Conservation (phyloP, 2,888 invertebrate genomes). For the Rotaria sp. region DNA sequence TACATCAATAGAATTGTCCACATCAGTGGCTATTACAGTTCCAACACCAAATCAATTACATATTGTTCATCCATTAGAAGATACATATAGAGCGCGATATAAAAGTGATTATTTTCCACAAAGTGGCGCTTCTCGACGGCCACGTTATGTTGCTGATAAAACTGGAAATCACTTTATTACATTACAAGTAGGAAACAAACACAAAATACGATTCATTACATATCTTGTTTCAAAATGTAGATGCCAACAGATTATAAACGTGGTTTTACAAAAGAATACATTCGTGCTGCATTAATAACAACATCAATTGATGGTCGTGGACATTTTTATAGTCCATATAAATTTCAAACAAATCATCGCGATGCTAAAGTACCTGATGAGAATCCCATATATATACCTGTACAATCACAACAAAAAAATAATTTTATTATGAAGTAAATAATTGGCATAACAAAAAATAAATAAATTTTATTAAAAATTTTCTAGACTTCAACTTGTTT, state of each 20-base stretch:
- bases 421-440: background rate
- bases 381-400: background rate
- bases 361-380: background rate
- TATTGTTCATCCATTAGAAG: background rate
- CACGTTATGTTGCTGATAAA: background rate
- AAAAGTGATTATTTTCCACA: slow-evolving; percentile 25
- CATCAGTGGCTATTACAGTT: background rate
- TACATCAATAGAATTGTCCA: background rate
- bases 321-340: slow-evolving; percentile 19
- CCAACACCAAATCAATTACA: background rate
- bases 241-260: background rate
- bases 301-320: background rate
- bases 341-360: slow-evolving; percentile 18
- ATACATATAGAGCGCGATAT: slow-evolving; percentile 1
- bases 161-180: background rate
- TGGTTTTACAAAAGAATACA: background rate
- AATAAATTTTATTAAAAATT: background rate
- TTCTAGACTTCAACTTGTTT: background rate
- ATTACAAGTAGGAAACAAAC: background rate
- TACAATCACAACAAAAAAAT: no score
- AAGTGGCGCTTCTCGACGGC: background rate
- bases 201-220: background rate
- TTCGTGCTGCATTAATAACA: slow-evolving; percentile 1
- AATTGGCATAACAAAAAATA: background rate
- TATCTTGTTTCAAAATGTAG: background rate